Evolutionary conservation across 2,888 invertebrate species (phyloP), one percentile per base, ranked within the genome.

Genomic region (Ecdyonurus torrentis): DNA sequence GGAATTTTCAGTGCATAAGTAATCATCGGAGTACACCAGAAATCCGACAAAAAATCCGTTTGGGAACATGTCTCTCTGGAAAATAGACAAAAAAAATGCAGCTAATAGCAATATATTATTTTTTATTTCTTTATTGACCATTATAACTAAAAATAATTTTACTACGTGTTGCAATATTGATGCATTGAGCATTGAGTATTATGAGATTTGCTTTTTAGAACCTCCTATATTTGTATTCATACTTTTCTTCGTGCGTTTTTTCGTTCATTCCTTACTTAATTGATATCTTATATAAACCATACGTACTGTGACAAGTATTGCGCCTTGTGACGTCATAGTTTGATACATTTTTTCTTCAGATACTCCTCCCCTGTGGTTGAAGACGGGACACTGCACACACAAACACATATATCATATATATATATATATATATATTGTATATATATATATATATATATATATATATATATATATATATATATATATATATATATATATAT

Each of bases 311-410:
- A 91, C 78, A 0, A 86, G 86, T 61, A 91, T 84, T 1, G 88
- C 89, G 0, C 89, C 90, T 68, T 84, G 81, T 61, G 78, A 79
- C 2, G 84, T 86, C 76, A 91, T 85, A 0, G 91, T 91, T 69
- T 91, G 83, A 72, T 83, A 85, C 66, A 81, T 83, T 0, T 90
- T 90, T 65, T 84, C 82, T 69, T 84, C 90, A 63, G 85, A 77
- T 10, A 91, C 84, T 69, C 88, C 88, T 63, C 83, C 79, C 67
- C 89, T 87, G 65, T 87, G 79, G 72, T 91, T 91, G 71, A 86
- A 86, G 1, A 91, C 87, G 10, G 91, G 91, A 72, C 91, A 91
- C 91, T 91, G 71, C 61, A 80, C 79, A 66, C 65, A 65, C 66
- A 66, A 66, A 65, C 23, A 55, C 24, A 59, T 19, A 52, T 10